Base-by-base conservation (phyloP, 2,888 invertebrate species). In the Mystacides longicornis region DNA sequence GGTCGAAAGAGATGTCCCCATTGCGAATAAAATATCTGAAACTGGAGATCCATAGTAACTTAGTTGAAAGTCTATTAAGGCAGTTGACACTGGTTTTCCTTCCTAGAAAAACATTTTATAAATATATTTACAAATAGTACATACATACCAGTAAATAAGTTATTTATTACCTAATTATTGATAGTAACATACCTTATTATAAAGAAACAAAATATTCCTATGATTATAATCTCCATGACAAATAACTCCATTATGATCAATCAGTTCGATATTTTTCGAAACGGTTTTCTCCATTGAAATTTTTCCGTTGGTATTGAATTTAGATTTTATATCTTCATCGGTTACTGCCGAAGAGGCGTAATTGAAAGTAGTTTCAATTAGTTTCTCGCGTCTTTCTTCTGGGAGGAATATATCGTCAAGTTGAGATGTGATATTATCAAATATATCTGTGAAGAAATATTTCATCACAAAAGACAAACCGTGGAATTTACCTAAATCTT, bases 401-500 rank as follows among this genome's bases (percentile, higher is more conserved):
- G 55, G 49, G 19, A 42, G 23, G 46, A 60, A 56, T 19, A 58
- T 51, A 27, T 57, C 56, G 16, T 48, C 48, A 9, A 60, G 33
- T 3, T 54, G 43, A 37, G 23, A 47, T 11, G 42, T 33, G 5
- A 66, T 23, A 45, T 61, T 54, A 11, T 62, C 52, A 53, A 64
- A 67, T 21, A 56, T 45, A 51, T 65, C 61, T 1, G 64, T 64
- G 20, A 65, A 51, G 46, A 64, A 62, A 45, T 66, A 60, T 21
- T 61, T 64, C 43, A 68, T 55, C 0, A 65, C 68, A 18, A 64
- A 64, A 2, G 66, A 66, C 2, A 66, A 53, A 1, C 67, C 65
- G 54, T 70, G 69, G 18, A 67, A 65, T 50, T 64, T 65, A 0
- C 64, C 69, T 45, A 67, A 65, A 47, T 66, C 65, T 9, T 60